phyloP scores from a whole-genome alignment of 2,888 invertebrate species.

The Lissocephala sabroskyi region DNA sequence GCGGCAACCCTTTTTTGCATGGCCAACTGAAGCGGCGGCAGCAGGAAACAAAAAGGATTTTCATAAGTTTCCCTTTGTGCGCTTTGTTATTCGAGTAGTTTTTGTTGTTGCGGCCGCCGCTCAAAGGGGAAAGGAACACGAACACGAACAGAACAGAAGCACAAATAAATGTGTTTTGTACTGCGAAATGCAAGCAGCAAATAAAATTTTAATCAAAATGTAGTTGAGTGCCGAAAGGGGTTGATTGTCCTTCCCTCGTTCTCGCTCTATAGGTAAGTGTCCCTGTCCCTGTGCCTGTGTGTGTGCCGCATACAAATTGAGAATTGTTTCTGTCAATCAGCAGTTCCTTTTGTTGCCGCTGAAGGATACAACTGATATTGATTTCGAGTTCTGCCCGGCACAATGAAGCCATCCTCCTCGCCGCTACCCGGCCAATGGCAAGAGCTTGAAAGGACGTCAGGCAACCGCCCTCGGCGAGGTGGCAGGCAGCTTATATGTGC shows the following conservation, averaged over 20 bases:
- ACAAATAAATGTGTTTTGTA: constrained; percentile 6
- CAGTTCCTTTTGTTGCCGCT: constrained; percentile 58
- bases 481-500: constrained; percentile 24
- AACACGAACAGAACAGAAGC: no score
- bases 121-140: constrained; percentile 51
- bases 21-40: constrained; percentile 23
- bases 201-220: constrained; percentile 63
- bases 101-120: constrained; percentile 17
- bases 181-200: constrained; percentile 38
- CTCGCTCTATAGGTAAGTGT: constrained; percentile 8
- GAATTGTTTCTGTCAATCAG: constrained; percentile 65
- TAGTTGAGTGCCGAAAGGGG: constrained; percentile 63
- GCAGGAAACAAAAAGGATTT: constrained; percentile 36
- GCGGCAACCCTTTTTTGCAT: neutral
- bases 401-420: constrained; percentile 39
- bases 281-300: neutral
- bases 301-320: constrained; percentile 13
- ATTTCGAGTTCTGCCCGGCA: constrained; percentile 50
- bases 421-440: constrained; percentile 39
- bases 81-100: constrained; percentile 57
- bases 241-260: constrained; percentile 34
- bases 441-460: constrained; percentile 51
- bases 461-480: no score
- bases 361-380: constrained; percentile 64
- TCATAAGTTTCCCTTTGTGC: constrained; percentile 45